Evolutionary conservation across 2,113 vertebrate species (phyloP), one percentile per base, ranked within the genome.

Genomic region (Chloebia gouldiae): DNA sequence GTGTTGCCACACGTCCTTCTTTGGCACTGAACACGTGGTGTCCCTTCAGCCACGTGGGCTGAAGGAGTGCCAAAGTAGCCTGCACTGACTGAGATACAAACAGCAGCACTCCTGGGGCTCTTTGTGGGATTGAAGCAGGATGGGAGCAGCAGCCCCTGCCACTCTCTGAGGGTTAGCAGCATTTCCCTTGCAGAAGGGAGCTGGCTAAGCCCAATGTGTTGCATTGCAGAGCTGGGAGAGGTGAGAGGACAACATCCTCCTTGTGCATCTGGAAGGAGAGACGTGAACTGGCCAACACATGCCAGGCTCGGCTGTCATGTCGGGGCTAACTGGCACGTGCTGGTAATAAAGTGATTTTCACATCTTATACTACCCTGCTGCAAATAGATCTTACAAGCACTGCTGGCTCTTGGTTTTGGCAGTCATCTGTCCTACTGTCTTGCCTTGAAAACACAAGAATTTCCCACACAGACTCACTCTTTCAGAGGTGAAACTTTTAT

Each of bases 281-380:
- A 25, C 1, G 0, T 28, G 14, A 85, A 57, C 25, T 39, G 86
- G 35, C 44, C 56, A 59, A 30, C 39, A 42, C 22, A 12, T 0
- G 0, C 44, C 25, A 1, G 39, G 66, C 51, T 71, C 0, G 0
- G 53, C 44, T 83, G 35, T 33, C 49, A 51, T 0, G 0, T 6
- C 4, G 2, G 51, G 23, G n/a, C 45, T 87, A 51, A 57, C 80
- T 49, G 45, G 40, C 28, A 35, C 6, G 16, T 86, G 15, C 40
- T 60, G 40, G 35, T 24, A 83, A 53, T 53, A 50, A 90, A 68
- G 76, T n/a, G 49, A 72, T 77, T 90, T 90, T 76, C 63, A 77
- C 49, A 77, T 79, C 33, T 39, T 68, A 25, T 63, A 90, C 82
- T 40, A 47, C 61, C 59, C n/a, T 39, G 39, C 28, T 60, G 56